Evolutionary conservation across 2,113 vertebrate species (phyloP), one percentile per base, ranked within the genome.

Genomic region (Ailuropoda melanoleuca): DNA sequence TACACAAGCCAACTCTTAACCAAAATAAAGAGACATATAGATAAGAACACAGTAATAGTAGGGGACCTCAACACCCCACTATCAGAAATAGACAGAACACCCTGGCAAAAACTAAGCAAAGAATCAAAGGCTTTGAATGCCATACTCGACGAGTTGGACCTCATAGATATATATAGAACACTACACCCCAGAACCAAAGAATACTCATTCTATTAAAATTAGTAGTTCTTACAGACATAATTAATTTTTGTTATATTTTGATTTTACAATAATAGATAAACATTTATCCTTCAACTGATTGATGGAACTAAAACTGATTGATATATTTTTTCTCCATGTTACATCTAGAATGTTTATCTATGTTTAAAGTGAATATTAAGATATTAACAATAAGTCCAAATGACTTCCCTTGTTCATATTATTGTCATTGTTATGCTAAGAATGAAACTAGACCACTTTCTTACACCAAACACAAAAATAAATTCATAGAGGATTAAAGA

Each of bases 211-310:
- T n/a, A n/a, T n/a, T 72, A 77, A 95, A 80, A 77, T 58, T 10
- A 92, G 77, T 12, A 95, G 46, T 34, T 88, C 11, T 94, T 29
- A 92, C 0, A 96, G 82, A 43, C 15, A 55, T n/a, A 29, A 84
- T 55, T 81, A 37, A 77, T 78, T 86, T 81, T 84, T 83, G 19
- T 62, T 92, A n/a, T 34, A 62, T 70, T 84, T 89, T 70, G 74
- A 29, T 89, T 46, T 88, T 70, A 1, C 12, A 88, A 60, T 64
- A 87, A 60, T 43, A 89, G 14, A 58, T 78, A 94, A 1, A 87
- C 50, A 95, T 75, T 77, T 92, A 96, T 95, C 19, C 46, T 95
- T 83, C 66, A 83, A 53, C 9, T 78, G 24, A 81, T 18, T 46
- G 74, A 68, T 78, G 78, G 6, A 89, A 84, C 48, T 87, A 74